phyloP scores from a whole-genome alignment of 2,797 vertebrate species.

The Silurus aristotelis region DNA sequence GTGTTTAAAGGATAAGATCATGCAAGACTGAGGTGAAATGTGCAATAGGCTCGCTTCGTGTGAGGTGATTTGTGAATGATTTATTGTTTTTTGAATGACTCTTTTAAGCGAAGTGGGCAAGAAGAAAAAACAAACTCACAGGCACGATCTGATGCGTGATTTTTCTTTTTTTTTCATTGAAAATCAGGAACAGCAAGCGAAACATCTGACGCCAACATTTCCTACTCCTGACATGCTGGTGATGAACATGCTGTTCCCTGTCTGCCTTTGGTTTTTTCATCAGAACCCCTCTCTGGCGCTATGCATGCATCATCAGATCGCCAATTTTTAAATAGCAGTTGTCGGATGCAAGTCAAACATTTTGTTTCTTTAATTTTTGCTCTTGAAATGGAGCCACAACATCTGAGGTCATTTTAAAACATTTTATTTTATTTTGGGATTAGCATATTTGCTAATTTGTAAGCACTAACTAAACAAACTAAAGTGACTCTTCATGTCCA shows the following conservation, averaged over 20 bases:
- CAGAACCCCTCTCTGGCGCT: constrained; percentile 7
- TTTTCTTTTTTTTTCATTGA: not conserved
- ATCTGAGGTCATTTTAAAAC: not conserved
- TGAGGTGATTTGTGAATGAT: constrained; percentile 3
- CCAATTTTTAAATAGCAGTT: not conserved
- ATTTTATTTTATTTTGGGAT: not conserved
- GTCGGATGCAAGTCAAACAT: constrained; percentile 6
- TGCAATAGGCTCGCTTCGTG: constrained; percentile 9
- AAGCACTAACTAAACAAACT: not conserved
- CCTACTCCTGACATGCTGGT: not conserved
- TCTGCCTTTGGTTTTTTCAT: constrained; percentile 12
- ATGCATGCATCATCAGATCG: constrained; percentile 20
- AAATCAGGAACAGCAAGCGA: constrained; percentile 14
- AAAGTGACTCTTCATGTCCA: not conserved
- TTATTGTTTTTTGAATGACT: constrained; percentile 4
- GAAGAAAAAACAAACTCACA: not conserved
- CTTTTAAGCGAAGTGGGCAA: not conserved
- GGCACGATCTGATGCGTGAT: not conserved
- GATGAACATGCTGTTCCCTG: constrained; percentile 7
- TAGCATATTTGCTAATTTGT: constrained; percentile 9
- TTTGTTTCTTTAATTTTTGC: not conserved
- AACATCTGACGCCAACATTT: constrained; percentile 2
- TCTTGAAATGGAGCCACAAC: constrained; percentile 2
- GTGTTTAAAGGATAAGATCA: constrained; percentile 12
- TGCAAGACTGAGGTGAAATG: not conserved